A percentile compares a stretch with the other conserved stretches of the same genome.
phyloP scores from a whole-genome alignment of 2,797 vertebrate species.

The Oophaga sylvatica region DNA sequence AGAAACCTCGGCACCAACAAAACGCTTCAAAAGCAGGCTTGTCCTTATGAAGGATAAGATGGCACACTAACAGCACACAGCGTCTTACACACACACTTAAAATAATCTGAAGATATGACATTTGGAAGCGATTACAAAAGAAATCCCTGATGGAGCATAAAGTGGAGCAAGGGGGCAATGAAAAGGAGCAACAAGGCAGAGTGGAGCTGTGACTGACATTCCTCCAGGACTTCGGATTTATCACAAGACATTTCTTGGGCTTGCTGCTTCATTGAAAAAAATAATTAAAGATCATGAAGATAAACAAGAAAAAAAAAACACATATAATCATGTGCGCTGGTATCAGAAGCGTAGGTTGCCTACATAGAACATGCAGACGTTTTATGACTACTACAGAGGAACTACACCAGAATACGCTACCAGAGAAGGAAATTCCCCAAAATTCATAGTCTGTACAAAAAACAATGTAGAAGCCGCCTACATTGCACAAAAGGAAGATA shows the following conservation, averaged over 20 bases:
- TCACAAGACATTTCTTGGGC: neutral
- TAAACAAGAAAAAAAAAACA: neutral
- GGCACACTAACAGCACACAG: neutral
- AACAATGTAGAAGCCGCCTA: neutral
- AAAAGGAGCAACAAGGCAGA: neutral
- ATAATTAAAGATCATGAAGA: slow-evolving; percentile 22
- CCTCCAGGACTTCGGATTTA: slow-evolving; percentile 17
- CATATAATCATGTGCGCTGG: neutral
- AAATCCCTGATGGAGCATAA: neutral
- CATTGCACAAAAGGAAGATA: neutral
- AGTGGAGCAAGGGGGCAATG: neutral
- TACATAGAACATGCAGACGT: neutral
- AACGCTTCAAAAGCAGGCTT: neutral
- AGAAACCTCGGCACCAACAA: neutral
- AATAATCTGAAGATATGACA: neutral
- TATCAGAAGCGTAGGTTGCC: neutral
- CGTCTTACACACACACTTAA: neutral
- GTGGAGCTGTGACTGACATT: slow-evolving; percentile 30
- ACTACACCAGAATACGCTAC: slow-evolving; percentile 1
- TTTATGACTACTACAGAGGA: slow-evolving; percentile 24
- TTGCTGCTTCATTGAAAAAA: slow-evolving; percentile 6
- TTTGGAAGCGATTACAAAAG: neutral
- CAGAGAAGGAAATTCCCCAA: neutral
- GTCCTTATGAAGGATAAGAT: neutral
- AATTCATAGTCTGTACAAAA: neutral